Evolutionary conservation across 2,113 vertebrate species (phyloP).

Genomic region (Empidonax alnorum): DNA sequence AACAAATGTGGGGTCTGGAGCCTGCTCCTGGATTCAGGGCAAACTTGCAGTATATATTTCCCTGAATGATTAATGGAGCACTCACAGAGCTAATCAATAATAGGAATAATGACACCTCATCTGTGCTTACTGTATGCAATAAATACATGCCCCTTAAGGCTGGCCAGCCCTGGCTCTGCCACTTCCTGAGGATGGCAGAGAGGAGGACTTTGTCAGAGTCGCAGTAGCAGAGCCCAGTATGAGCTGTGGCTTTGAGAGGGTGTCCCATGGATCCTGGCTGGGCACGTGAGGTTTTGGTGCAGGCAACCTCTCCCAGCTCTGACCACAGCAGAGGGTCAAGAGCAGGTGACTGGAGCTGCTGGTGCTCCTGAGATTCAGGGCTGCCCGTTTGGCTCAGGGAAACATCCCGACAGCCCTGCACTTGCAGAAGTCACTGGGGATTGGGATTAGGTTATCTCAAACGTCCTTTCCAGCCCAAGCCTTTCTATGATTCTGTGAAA

Average conservation of each 20-base stretch:
- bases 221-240: fast-evolving
- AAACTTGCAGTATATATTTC: not conserved
- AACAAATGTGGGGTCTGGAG: not conserved
- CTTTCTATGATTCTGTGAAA: not conserved
- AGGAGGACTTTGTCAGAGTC: not conserved
- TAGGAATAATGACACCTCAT: not conserved
- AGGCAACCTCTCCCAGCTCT: not conserved
- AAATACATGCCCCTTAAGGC: not conserved
- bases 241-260: fast-evolving
- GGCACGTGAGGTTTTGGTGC: fast-evolving
- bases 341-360: not conserved
- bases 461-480: not conserved
- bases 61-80: not conserved
- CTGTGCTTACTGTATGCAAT: not conserved
- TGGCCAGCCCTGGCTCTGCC: not conserved
- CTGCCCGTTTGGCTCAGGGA: not conserved
- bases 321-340: fast-evolving
- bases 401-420: not conserved
- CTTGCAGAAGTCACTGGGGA: not conserved
- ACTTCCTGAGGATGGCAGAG: not conserved
- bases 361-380: fast-evolving
- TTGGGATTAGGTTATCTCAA: not conserved
- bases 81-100: not conserved
- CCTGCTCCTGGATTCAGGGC: not conserved
- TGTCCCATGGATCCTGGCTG: not conserved